Base-by-base conservation (phyloP, 2,888 invertebrate species). In the Archips crataeganus region DNA sequence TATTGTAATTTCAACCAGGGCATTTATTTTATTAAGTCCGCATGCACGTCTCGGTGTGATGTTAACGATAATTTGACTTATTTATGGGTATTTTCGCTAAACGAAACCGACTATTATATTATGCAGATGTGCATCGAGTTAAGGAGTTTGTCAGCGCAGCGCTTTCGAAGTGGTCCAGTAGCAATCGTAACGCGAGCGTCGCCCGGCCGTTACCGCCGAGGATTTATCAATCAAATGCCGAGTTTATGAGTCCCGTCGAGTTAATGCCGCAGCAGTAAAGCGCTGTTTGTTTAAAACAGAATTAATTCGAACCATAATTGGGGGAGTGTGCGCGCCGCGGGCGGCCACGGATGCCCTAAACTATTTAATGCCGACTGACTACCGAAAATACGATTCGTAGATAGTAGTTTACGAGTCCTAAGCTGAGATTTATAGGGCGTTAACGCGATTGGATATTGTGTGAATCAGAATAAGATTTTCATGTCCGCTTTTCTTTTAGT, bases 221-320 rank as follows among this genome's bases (percentile, higher is more conserved):
- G 80, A 85, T 87, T 87, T 90, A 89, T 89, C 88, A 88, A 88
- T 90, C 89, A 89, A 88, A 83, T 81, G 84, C 77, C 74, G 82
- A 85, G 86, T 91, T 91, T 91, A 91, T 81, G 89, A 87, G 81
- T 76, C 79, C 80, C 81, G 87, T 82, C 82, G 78, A 71, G 81
- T 85, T 86, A 85, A 88, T 87, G 86, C 78, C 79, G 76, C 75
- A 75, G 82, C 85, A 78, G 82, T 85, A 84, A 85, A 83, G 81
- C 77, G 81, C 78, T 79, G 80, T 79, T 81, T 87, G 85, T 86
- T 83, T 84, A 84, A 85, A 85, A 85, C 64, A 74, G 81, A 84
- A 85, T 84, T 83, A 82, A 84, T 85, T 83, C 80, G 80, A 76
- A 74, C 64, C 69, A 75, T 89, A 85, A 89, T 87, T 86, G 86